These are phyloP conservation scores for Andrena trimmerana DNA, from an alignment of 2,888 invertebrate species.

Conservation along the genomic window DNA sequence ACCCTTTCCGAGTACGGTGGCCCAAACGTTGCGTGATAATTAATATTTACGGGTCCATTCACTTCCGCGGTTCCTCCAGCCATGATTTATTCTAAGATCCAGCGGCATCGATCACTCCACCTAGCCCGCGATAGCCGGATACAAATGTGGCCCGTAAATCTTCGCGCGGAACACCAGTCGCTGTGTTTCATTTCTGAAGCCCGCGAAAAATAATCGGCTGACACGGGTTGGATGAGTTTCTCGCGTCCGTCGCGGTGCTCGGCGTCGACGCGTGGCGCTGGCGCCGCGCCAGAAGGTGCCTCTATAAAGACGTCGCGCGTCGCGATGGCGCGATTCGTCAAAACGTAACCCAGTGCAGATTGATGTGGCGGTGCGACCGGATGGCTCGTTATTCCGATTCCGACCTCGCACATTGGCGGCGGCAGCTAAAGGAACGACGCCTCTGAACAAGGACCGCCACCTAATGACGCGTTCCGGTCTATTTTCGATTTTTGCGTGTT, in stretches of 20 bases:
- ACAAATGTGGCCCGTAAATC: conserved; percentile 60
- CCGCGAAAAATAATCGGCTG: conserved; percentile 61
- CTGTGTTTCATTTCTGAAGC: conserved; percentile 40
- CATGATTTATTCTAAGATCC: conserved; percentile 43
- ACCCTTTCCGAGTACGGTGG: neutral
- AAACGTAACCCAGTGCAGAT: conserved; percentile 80
- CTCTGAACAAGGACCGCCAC: conserved; percentile 28
- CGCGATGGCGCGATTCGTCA: conserved; percentile 79
- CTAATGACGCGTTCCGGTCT: conserved; percentile 46
- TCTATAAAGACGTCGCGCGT: conserved; percentile 76
- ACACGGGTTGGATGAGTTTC: conserved; percentile 45
- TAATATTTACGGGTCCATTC: conserved; percentile 17
- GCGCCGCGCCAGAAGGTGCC: conserved; percentile 69
- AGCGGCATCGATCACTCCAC: conserved; percentile 43
- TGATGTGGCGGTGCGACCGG: conserved; percentile 78
- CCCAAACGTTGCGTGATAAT: conserved; percentile 1
- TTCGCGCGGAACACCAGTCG: conserved; percentile 11
- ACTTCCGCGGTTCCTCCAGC: neutral
- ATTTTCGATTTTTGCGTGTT: conserved; percentile 36
- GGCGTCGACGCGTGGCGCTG: conserved; percentile 65
- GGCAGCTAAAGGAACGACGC: conserved; percentile 51
- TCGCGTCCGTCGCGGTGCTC: conserved; percentile 37
- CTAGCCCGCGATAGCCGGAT: conserved; percentile 41
- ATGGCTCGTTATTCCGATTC: conserved; percentile 81
- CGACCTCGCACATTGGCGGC: conserved; percentile 66